Evolutionary conservation across 92 coral and sea anemone species (phyloP).

Genomic region (Zoanthus sansibaricus): DNA sequence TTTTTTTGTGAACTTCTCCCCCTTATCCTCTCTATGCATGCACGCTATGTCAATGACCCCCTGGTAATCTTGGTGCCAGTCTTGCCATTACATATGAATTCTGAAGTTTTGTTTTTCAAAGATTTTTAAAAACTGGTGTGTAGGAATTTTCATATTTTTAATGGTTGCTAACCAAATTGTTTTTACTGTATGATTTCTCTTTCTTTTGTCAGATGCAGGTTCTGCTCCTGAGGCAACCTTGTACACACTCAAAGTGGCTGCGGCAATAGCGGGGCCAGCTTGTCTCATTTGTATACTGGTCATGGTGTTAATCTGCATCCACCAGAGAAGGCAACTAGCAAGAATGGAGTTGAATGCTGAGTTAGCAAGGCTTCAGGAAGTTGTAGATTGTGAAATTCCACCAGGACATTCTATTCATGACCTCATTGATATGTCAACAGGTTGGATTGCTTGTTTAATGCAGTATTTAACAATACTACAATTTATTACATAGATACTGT

Average conservation of each 20-base stretch:
- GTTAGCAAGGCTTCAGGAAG: constrained; percentile 50
- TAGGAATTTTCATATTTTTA: no score
- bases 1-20: no score
- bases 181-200: not conserved
- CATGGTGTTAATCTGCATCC: constrained; percentile 78
- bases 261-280: constrained; percentile 84
- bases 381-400: constrained; percentile 76
- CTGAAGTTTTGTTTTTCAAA: no score
- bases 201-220: constrained; percentile 7
- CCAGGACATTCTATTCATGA: constrained; percentile 74
- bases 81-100: no score
- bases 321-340: constrained; percentile 70
- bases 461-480: no score
- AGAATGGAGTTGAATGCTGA: constrained; percentile 60
- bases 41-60: no score
- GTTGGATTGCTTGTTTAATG: constrained; percentile 31
- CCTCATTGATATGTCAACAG: constrained; percentile 84
- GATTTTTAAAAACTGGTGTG: no score
- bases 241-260: constrained; percentile 80
- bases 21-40: no score
- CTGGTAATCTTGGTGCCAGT: no score
- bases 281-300: constrained; percentile 70
- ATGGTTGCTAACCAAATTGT: not conserved
- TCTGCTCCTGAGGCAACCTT: constrained; percentile 26
- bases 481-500: no score